Evolutionary conservation across 2,888 invertebrate genomes (phyloP), one percentile per base, ranked within the genome.

Genomic region (Agrilus mali): DNA sequence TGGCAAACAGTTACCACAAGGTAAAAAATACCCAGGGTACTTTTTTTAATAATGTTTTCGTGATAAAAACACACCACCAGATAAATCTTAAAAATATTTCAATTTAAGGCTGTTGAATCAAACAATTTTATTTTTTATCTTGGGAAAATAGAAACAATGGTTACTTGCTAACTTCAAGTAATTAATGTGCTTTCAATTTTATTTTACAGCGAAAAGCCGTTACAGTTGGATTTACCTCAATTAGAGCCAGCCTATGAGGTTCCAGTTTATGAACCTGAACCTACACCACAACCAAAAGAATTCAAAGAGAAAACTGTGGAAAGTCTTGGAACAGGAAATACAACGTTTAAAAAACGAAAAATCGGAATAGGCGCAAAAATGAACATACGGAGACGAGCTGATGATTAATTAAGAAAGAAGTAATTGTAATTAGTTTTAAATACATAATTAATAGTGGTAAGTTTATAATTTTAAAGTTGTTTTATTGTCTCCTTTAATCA

Each of bases 171-270:
- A 17, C 4, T 17, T 17, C 17, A 17, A 17, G 17, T 17, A 5
- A 20, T 6, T 20, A 20, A 20, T 1, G 7, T 20, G 20, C 42
- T 43, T 37, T 37, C n/a, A n/a, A n/a, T n/a, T n/a, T n/a, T n/a
- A n/a, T 41, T 31, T 45, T 43, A 41, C 36, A 49, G 44, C 46
- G 47, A 36, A 36, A 34, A 73, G 52, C 66, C 68, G 14, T 62
- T 84, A 2, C 85, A 88, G 64, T 71, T 83, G 37, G 80, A 88
- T 56, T 64, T 88, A 43, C 88, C 88, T 0, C 68, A 74, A 51
- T 66, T 68, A 36, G 65, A 69, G 34, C 43, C 35, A 27, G 44
- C 41, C 14, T 70, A 67, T 44, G 50, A 53, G 22, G 39, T 51
- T 1, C 57, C 64, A 0, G 48, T 54, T 27, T 53, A 53, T 4